Conservation (phyloP, 1,140 invertebrate genomes). For the Helicoverpa zea region DNA sequence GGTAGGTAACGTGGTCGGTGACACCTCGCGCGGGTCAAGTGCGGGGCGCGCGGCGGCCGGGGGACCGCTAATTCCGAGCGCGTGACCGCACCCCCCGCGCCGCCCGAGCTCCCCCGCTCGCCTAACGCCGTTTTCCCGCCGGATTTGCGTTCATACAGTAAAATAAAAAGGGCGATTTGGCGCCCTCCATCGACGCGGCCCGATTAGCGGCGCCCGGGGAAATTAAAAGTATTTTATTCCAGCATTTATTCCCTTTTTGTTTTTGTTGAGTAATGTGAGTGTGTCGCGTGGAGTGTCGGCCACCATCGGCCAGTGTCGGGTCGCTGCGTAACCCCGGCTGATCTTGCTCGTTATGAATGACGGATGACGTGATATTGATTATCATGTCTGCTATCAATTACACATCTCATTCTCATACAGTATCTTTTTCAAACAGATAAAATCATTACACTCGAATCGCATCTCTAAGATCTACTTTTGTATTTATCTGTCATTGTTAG, state of each 20-base stretch:
- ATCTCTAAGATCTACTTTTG: background rate
- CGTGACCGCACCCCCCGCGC: slow-evolving; percentile 72
- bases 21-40: slow-evolving; percentile 82
- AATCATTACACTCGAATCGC: background rate
- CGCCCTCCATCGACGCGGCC: slow-evolving; percentile 80
- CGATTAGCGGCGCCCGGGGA: slow-evolving; percentile 86
- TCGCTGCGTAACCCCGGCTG: background rate
- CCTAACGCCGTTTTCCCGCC: slow-evolving; percentile 77
- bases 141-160: slow-evolving; percentile 85
- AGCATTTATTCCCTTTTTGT: slow-evolving; percentile 85
- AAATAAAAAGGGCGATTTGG: slow-evolving; percentile 86
- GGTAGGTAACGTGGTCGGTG: slow-evolving; percentile 79
- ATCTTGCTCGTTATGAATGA: slow-evolving; percentile 52
- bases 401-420: background rate
- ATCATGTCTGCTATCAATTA: slow-evolving; percentile 55
- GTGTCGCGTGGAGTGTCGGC: slow-evolving; percentile 60
- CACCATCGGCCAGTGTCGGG: slow-evolving; percentile 46
- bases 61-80: slow-evolving; percentile 77
- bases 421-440: slow-evolving; percentile 1
- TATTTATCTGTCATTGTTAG: background rate
- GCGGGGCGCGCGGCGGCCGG: slow-evolving; percentile 63
- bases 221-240: slow-evolving; percentile 86
- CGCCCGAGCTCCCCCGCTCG: slow-evolving; percentile 47
- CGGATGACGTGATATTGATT: slow-evolving; percentile 62
- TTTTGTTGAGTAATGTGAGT: slow-evolving; percentile 77